phyloP scores from a whole-genome alignment of 2,888 invertebrate genomes.

The Andrena camellia region DNA sequence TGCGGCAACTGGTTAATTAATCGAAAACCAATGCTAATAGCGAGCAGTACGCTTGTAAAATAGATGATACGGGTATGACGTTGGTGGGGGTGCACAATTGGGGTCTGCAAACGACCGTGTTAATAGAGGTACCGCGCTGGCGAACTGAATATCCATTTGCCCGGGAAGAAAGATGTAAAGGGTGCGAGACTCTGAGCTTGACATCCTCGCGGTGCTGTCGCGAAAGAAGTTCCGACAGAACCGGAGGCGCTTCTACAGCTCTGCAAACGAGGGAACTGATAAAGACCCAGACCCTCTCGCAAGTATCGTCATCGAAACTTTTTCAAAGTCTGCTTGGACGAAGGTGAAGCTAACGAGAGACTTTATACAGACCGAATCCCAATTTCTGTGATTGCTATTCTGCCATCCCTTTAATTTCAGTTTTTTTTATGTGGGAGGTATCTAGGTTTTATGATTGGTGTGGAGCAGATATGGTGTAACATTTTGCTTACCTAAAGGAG shows the following conservation, averaged over 20 bases:
- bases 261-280: slow-evolving; percentile 38
- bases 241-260: slow-evolving; percentile 18
- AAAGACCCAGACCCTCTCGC: neutral
- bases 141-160: neutral
- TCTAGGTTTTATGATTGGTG: too few species aligned
- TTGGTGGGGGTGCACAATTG: neutral
- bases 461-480: too few species aligned
- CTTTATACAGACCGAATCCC: neutral
- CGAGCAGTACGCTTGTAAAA: neutral
- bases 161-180: neutral
- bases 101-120: neutral
- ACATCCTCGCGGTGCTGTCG: neutral
- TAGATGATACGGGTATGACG: neutral
- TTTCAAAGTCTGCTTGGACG: neutral
- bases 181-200: neutral
- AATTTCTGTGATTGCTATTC: neutral
- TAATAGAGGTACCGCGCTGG: neutral
- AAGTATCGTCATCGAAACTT: slow-evolving; percentile 13
- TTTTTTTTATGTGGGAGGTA: too few species aligned
- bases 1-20: slow-evolving; percentile 12
- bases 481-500: too few species aligned
- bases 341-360: slow-evolving; percentile 22
- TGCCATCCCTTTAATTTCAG: too few species aligned
- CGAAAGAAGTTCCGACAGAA: neutral
- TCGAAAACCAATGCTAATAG: slow-evolving; percentile 28